Conservation (phyloP, 2,797 vertebrate genomes). For the Scleropages formosus region DNA sequence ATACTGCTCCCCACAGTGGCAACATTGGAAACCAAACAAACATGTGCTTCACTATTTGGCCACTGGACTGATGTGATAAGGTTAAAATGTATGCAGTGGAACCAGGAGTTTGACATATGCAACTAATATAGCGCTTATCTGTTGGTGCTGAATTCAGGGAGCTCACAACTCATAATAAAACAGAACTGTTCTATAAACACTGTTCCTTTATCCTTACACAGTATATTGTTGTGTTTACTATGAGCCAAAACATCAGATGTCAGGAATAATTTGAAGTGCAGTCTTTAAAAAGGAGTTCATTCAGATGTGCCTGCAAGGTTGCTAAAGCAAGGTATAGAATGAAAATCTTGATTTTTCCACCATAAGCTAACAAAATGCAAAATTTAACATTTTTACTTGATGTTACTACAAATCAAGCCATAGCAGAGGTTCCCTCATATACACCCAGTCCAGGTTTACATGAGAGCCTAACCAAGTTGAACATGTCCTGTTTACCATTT, state of each 20-base stretch:
- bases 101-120: background rate
- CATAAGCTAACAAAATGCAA: background rate
- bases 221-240: background rate
- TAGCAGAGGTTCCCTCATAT: background rate
- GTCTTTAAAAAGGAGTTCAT: too few species aligned
- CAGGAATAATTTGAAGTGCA: too few species aligned
- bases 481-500: background rate
- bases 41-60: slow-evolving; percentile 54
- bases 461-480: background rate
- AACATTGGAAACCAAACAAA: slow-evolving; percentile 50
- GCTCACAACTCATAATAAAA: background rate
- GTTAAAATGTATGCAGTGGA: background rate
- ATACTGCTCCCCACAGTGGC: background rate
- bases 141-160: background rate
- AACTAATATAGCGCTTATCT: background rate
- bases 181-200: background rate
- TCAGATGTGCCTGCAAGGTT: too few species aligned
- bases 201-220: background rate
- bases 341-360: too few species aligned
- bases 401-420: background rate
- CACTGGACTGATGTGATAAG: slow-evolving; percentile 32
- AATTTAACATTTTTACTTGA: background rate
- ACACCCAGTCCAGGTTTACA: background rate
- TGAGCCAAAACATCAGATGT: background rate
- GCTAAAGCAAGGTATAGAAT: too few species aligned